phyloP scores from a whole-genome alignment of 2,888 invertebrate genomes.

The Mycalesis mineus region DNA sequence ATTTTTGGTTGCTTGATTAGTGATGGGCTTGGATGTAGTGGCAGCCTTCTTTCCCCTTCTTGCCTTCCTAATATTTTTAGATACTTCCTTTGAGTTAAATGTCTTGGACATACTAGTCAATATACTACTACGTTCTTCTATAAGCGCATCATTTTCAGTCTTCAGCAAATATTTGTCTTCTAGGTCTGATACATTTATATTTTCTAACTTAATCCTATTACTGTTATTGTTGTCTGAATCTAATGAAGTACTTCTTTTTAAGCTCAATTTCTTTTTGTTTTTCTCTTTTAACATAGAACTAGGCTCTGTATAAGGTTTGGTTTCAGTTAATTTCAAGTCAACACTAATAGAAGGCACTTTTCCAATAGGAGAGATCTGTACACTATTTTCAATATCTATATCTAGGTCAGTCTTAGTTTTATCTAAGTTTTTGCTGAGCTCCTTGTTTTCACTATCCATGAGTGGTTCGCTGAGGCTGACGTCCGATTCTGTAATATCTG shows the following conservation, averaged over 20 bases:
- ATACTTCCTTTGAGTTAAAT: slow-evolving; percentile 71
- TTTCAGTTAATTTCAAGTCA: slow-evolving; percentile 65
- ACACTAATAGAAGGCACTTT: slow-evolving; percentile 74
- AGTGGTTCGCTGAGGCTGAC: slow-evolving; percentile 79
- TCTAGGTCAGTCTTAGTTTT: slow-evolving; percentile 77
- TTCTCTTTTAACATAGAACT: slow-evolving; percentile 59
- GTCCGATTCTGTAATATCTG: slow-evolving; percentile 80
- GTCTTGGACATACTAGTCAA: slow-evolving; percentile 76
- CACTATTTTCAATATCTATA: slow-evolving; percentile 76
- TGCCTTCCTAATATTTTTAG: slow-evolving; percentile 71
- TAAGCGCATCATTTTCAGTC: slow-evolving; percentile 79
- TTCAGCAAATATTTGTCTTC: slow-evolving; percentile 79
- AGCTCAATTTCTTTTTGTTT: slow-evolving; percentile 68
- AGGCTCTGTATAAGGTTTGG: slow-evolving; percentile 56
- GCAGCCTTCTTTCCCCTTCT: slow-evolving; percentile 68
- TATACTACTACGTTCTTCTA: slow-evolving; percentile 72
- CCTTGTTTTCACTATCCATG: slow-evolving; percentile 62
- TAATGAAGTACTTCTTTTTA: slow-evolving; percentile 75
- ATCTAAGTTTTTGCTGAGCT: slow-evolving; percentile 75
- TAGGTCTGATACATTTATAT: slow-evolving; percentile 71
- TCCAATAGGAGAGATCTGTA: slow-evolving; percentile 74
- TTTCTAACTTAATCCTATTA: slow-evolving; percentile 71
- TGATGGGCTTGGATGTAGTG: slow-evolving; percentile 42
- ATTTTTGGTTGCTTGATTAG: slow-evolving; percentile 35
- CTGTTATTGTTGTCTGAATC: slow-evolving; percentile 78